These are phyloP conservation scores for Pseudomyrmex dendroicus DNA, from an alignment of 1,140 invertebrate species.

Conservation along the genomic window DNA sequence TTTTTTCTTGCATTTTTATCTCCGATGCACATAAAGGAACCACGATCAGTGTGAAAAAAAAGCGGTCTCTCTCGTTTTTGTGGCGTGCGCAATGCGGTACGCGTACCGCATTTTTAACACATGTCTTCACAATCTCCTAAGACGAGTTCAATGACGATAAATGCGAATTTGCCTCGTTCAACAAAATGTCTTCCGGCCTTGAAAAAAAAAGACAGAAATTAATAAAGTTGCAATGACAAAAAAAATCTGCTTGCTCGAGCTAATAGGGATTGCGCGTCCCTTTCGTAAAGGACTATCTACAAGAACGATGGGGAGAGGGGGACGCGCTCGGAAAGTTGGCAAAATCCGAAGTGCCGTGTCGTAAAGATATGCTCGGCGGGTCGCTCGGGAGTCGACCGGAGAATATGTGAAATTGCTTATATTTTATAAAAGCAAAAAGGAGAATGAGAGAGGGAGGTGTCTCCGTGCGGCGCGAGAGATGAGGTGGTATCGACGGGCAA, in stretches of 20 bases:
- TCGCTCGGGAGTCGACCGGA: conserved; percentile 59
- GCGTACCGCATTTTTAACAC: no score
- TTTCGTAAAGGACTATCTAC: conserved; percentile 33
- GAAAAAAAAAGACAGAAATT: conserved; percentile 14
- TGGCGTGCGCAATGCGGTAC: background rate
- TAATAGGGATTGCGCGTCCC: conserved; percentile 23
- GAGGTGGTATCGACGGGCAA: conserved; percentile 65
- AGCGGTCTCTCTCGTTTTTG: background rate
- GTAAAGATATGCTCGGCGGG: conserved; percentile 67
- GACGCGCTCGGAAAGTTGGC: conserved; percentile 53
- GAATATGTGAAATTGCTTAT: conserved; percentile 77
- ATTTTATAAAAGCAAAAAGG: conserved; percentile 73
- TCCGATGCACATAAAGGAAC: conserved; percentile 1
- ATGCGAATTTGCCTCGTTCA: background rate
- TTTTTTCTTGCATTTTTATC: conserved; percentile 20
- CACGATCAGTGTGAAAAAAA: background rate
- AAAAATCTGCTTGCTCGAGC: conserved; percentile 10
- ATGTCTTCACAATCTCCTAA: no score
- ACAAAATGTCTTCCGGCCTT: background rate
- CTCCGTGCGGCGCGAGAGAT: conserved; percentile 45
- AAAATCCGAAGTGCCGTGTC: conserved; percentile 72
- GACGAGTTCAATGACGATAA: no score
- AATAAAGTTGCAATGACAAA: conserved; percentile 53
- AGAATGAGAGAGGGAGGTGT: conserved; percentile 33
- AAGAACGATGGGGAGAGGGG: background rate